Evolutionary conservation across 2,113 vertebrate species (phyloP).

Genomic region (Hoplias malabaricus): DNA sequence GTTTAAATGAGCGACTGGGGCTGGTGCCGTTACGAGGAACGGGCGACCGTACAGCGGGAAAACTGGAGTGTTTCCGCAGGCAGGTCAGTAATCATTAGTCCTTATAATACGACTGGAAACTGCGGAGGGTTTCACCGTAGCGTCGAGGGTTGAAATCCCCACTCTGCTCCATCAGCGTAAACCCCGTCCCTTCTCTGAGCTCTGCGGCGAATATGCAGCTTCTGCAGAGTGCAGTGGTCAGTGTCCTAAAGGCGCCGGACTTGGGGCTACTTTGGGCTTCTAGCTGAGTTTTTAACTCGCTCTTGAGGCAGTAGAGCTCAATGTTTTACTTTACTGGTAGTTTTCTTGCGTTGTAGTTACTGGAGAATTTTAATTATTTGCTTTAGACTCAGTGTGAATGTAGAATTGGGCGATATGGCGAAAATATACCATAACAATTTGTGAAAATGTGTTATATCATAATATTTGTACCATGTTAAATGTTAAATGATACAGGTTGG

Average conservation of each 20-base stretch:
- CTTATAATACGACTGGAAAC: not conserved
- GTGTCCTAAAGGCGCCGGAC: not conserved
- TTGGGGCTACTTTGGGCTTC: not conserved
- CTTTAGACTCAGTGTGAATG: not conserved
- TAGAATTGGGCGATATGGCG: not conserved
- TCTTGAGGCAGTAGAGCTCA: not conserved
- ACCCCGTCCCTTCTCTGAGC: not conserved
- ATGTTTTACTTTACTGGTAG: not conserved
- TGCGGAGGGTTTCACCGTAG: not conserved
- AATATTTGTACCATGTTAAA: too few relatives aligned
- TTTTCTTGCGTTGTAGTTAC: not conserved
- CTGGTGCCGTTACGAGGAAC: conserved; percentile 35
- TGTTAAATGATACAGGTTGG: too few relatives aligned
- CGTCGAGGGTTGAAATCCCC: not conserved
- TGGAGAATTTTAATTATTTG: not conserved
- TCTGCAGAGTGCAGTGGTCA: not conserved
- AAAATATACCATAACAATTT: too few relatives aligned
- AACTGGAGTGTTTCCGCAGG: conserved; percentile 68
- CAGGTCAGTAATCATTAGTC: conserved; percentile 58
- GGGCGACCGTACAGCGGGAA: conserved; percentile 52
- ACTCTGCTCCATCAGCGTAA: not conserved
- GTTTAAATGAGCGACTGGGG: not conserved
- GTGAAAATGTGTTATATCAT: too few relatives aligned
- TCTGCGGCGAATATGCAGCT: conserved; percentile 4
- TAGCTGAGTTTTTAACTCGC: not conserved